phyloP scores from a whole-genome alignment of 2,888 invertebrate genomes.

The Poecilobothrus nobilitatus region DNA sequence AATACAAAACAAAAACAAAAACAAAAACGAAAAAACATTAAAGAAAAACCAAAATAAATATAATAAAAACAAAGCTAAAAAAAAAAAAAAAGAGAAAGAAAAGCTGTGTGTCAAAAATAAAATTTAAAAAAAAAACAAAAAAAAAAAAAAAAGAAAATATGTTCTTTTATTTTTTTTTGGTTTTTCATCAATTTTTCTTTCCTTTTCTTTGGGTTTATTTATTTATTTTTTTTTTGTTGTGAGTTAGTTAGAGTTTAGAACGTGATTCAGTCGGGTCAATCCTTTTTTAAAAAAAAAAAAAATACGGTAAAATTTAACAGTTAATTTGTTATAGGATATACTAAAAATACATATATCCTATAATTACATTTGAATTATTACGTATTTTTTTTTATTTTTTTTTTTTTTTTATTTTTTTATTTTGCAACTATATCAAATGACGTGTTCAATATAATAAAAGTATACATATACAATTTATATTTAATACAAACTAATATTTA shows the following conservation, averaged over 20 bases:
- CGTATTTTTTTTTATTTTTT: too few species aligned
- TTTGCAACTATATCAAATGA: too few species aligned
- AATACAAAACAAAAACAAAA: background rate
- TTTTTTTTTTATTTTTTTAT: too few species aligned
- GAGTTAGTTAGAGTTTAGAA: background rate
- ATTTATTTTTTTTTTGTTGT: background rate
- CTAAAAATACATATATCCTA: too few species aligned
- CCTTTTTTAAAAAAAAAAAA: background rate
- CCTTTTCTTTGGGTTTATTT: too few species aligned
- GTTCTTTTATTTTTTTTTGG: background rate
- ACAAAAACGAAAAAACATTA: background rate
- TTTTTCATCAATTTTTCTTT: too few species aligned
- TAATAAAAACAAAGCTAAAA: background rate
- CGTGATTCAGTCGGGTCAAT: background rate
- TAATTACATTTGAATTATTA: too few species aligned
- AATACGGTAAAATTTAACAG: background rate
- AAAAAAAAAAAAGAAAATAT: background rate
- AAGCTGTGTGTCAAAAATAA: slow-evolving; percentile 4
- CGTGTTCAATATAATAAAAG: too few species aligned
- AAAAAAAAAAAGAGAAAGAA: background rate
- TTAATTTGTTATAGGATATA: background rate
- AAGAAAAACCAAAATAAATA: background rate
- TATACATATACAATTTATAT: too few species aligned
- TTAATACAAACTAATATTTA: too few species aligned
- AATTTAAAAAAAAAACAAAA: background rate